These are phyloP conservation scores for Cyprinus carpio DNA, from an alignment of 2,113 vertebrate genomes.

Conservation along the genomic window DNA sequence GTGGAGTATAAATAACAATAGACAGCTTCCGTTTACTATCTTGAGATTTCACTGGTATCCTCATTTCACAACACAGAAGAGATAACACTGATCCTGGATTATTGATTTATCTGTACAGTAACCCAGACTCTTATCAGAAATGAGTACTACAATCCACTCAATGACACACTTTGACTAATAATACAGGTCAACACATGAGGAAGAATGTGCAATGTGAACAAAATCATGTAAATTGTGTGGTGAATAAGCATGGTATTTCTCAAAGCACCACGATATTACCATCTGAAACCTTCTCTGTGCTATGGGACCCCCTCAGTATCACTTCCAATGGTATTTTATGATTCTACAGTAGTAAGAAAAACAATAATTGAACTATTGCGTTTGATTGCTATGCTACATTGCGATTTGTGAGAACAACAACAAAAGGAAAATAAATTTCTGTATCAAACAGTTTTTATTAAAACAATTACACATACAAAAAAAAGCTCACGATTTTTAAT, in stretches of 20 bases:
- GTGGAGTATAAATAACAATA: too few relatives aligned
- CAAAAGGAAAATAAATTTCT: background rate
- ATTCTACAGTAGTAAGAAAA: background rate
- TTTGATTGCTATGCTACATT: background rate
- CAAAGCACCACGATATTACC: background rate
- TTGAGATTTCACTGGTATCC: too few relatives aligned
- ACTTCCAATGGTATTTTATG: background rate
- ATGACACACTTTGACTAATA: background rate
- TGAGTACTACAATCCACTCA: background rate
- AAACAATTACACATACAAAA: constrained; percentile 36
- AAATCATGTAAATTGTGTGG: too few relatives aligned
- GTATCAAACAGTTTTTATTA: background rate
- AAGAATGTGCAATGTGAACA: background rate
- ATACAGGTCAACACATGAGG: background rate
- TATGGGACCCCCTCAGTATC: background rate
- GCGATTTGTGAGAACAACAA: background rate
- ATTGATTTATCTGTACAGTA: too few relatives aligned
- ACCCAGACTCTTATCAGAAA: background rate
- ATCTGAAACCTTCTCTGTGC: too few relatives aligned
- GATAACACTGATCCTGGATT: too few relatives aligned
- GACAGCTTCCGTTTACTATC: too few relatives aligned
- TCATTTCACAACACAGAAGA: too few relatives aligned
- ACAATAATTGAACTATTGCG: background rate
- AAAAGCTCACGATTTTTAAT: too few relatives aligned
- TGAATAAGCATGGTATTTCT: background rate